Evolutionary conservation across 2,113 vertebrate genomes (phyloP).

Genomic region (Benitochromis conjunctus): DNA sequence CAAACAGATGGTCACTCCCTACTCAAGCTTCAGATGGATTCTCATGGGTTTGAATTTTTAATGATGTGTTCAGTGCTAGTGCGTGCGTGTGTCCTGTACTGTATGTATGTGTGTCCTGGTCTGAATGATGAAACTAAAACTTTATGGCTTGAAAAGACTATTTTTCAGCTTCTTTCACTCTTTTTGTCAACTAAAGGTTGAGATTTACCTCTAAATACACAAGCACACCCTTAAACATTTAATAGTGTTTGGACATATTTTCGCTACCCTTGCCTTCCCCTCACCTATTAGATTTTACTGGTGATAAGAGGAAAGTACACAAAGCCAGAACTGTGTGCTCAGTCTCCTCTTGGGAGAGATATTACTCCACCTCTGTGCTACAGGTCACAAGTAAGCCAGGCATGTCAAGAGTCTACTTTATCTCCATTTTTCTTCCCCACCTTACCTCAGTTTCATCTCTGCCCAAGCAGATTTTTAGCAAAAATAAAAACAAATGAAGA

Average conservation of each 20-base stretch:
- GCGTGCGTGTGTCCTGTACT: not conserved
- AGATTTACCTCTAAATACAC: not conserved
- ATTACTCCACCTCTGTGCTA: constrained; percentile 54
- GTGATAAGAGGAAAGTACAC: constrained; percentile 17
- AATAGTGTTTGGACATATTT: constrained; percentile 23
- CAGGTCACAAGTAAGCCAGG: constrained; percentile 49
- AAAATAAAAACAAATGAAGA: not conserved
- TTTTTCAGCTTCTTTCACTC: not conserved
- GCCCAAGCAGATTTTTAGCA: not conserved
- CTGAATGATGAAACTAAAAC: not conserved
- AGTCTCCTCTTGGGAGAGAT: constrained; percentile 56
- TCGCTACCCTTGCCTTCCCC: not conserved
- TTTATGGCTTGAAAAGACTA: not conserved
- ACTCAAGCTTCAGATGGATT: constrained; percentile 12
- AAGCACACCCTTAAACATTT: constrained; percentile 6
- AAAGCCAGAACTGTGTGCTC: constrained; percentile 36
- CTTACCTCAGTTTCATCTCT: constrained; percentile 23
- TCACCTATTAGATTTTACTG: constrained; percentile 39
- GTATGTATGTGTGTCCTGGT: not conserved
- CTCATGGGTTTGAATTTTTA: constrained; percentile 22
- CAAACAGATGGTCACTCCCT: constrained; percentile 58
- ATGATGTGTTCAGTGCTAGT: constrained; percentile 10
- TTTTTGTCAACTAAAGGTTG: not conserved
- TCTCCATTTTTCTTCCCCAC: constrained; percentile 26
- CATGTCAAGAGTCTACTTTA: constrained; percentile 51